phyloP scores from a whole-genome alignment of 2,888 invertebrate genomes.

The Venustoraphidia nigricollis region DNA sequence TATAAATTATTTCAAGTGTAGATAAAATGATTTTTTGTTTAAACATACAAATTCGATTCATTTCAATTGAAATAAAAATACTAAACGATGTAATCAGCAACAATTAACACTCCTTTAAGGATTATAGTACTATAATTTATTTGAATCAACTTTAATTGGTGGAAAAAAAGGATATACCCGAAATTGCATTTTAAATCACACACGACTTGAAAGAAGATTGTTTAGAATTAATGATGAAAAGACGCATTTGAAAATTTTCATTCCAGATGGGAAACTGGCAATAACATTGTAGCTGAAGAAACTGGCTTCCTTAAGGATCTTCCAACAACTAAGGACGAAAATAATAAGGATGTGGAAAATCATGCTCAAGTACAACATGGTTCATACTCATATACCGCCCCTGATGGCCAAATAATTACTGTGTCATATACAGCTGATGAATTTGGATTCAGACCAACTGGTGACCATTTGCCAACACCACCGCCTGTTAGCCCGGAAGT shows the following conservation, averaged over 20 bases:
- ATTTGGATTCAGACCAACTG: conserved; percentile 63
- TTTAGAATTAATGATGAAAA: conserved; percentile 1
- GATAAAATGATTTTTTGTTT: too few relatives aligned
- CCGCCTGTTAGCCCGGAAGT: conserved; percentile 73
- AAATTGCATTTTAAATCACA: not conserved
- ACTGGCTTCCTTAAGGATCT: conserved; percentile 55
- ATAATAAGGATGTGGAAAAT: conserved; percentile 38
- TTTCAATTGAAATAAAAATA: too few relatives aligned
- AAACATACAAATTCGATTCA: too few relatives aligned
- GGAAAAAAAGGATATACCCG: not conserved
- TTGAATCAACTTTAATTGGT: not conserved
- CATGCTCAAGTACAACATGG: conserved; percentile 64
- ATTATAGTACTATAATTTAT: too few relatives aligned
- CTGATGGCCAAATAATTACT: conserved; percentile 58
- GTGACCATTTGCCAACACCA: conserved; percentile 71
- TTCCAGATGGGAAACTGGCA: conserved; percentile 65
- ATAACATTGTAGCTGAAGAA: conserved; percentile 65
- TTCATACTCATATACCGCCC: conserved; percentile 64
- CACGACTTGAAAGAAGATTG: not conserved
- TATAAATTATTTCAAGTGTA: too few relatives aligned
- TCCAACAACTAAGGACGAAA: conserved; percentile 27
- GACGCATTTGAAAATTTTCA: conserved; percentile 1
- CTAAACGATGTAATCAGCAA: too few relatives aligned
- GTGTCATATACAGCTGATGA: conserved; percentile 72
- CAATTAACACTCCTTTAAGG: too few relatives aligned